These are phyloP conservation scores for Pharmacophagus antenor DNA, from an alignment of 2,888 invertebrate species.

Conservation along the genomic window DNA sequence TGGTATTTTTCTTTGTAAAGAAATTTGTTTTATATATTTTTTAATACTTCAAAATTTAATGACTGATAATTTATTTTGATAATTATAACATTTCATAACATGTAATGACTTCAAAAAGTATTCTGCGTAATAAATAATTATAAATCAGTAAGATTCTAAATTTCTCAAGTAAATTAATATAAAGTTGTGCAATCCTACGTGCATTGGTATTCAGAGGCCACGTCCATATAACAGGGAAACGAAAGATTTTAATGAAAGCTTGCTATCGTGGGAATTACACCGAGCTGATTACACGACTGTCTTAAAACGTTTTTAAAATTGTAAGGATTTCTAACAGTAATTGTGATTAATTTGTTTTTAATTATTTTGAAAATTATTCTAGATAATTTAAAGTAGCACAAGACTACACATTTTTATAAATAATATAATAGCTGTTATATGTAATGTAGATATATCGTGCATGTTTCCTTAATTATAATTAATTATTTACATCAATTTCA, in stretches of 20 bases:
- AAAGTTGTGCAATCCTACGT: constrained; percentile 73
- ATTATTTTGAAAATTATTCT: too few relatives aligned
- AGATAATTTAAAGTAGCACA: too few relatives aligned
- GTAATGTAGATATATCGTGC: too few relatives aligned
- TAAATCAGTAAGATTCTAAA: constrained; percentile 66
- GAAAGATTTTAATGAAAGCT: constrained; percentile 77
- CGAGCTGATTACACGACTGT: constrained; percentile 44
- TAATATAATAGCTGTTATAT: too few relatives aligned
- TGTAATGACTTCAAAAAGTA: constrained; percentile 33
- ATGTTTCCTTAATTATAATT: too few relatives aligned
- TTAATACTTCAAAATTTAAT: background rate
- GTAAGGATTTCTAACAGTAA: background rate
- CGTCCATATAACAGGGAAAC: constrained; percentile 70
- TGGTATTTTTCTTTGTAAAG: background rate
- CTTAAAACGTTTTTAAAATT: constrained; percentile 10
- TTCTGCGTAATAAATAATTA: constrained; percentile 64
- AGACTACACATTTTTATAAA: too few relatives aligned
- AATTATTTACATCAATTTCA: too few relatives aligned
- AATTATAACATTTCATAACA: constrained; percentile 2
- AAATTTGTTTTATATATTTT: background rate
- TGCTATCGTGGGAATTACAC: constrained; percentile 45
- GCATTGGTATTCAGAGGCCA: constrained; percentile 73
- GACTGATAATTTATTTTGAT: too few relatives aligned
- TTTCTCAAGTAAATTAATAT: constrained; percentile 76
- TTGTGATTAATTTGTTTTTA: too few relatives aligned